Conservation (phyloP, 2,113 vertebrate species). For the Sinocyclocheilus maitianheensis region DNA sequence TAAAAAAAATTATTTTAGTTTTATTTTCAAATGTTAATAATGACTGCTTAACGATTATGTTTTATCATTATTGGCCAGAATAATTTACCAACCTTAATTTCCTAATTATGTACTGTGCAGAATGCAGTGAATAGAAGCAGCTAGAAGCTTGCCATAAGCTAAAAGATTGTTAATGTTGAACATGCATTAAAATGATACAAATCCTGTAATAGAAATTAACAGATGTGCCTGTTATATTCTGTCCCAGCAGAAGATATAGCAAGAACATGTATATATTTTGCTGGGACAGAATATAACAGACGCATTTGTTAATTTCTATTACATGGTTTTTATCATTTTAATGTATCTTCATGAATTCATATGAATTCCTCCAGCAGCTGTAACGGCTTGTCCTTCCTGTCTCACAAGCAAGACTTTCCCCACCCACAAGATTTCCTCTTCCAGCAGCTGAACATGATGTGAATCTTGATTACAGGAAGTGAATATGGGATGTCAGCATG, state of each 20-base stretch:
- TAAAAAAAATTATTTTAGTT: neutral
- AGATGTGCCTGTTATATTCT: neutral
- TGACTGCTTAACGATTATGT: neutral
- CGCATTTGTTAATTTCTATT: no score
- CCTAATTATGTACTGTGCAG: neutral
- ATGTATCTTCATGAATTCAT: no score
- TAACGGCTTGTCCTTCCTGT: neutral
- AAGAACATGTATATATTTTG: no score
- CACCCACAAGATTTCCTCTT: neutral
- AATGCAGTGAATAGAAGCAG: neutral
- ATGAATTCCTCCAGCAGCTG: conserved; percentile 10
- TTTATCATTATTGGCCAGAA: neutral
- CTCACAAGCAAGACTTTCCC: neutral
- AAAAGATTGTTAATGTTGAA: no score
- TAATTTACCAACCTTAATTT: neutral
- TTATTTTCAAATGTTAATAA: neutral
- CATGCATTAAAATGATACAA: neutral
- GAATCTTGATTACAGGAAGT: conserved; percentile 8
- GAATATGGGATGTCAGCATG: neutral
- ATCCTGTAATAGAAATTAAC: neutral
- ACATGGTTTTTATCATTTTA: no score
- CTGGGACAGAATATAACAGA: no score
- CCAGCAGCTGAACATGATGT: conserved; percentile 22
- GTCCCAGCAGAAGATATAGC: neutral
- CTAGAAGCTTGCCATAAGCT: neutral